These are phyloP conservation scores for Cephus pygmeus DNA, from an alignment of 2,888 invertebrate species.

Conservation along the genomic window DNA sequence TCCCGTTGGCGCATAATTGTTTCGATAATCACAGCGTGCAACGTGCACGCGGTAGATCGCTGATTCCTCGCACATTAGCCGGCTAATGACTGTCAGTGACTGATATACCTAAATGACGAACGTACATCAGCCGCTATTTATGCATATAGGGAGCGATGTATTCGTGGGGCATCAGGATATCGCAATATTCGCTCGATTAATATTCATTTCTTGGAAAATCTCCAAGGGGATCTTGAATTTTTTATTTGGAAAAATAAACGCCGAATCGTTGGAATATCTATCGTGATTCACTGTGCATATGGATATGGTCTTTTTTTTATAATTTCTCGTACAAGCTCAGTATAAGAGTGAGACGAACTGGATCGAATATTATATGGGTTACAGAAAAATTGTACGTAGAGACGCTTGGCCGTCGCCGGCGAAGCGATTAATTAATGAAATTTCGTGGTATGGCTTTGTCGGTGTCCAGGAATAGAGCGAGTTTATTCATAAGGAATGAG, in stretches of 20 bases:
- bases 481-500: not conserved
- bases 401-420: not conserved
- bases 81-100: not conserved
- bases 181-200: not conserved
- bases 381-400: not conserved
- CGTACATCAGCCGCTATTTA: not conserved
- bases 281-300: not conserved
- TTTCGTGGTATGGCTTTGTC: slow-evolving; percentile 1
- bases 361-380: not conserved
- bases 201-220: not conserved
- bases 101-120: not conserved
- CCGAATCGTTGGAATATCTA: not conserved
- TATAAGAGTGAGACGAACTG: not conserved
- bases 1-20: slow-evolving; percentile 8
- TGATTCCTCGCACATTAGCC: not conserved
- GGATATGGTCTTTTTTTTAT: not conserved
- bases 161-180: not conserved
- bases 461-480: slow-evolving; percentile 5
- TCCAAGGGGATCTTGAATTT: not conserved
- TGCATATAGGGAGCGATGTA: not conserved
- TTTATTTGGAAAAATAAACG: not conserved
- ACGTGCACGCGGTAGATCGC: not conserved
- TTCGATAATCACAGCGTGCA: slow-evolving; percentile 3
- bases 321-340: not conserved
- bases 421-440: not conserved